Base-by-base conservation (phyloP, 2,888 invertebrate genomes). In the Apamea crenata region DNA sequence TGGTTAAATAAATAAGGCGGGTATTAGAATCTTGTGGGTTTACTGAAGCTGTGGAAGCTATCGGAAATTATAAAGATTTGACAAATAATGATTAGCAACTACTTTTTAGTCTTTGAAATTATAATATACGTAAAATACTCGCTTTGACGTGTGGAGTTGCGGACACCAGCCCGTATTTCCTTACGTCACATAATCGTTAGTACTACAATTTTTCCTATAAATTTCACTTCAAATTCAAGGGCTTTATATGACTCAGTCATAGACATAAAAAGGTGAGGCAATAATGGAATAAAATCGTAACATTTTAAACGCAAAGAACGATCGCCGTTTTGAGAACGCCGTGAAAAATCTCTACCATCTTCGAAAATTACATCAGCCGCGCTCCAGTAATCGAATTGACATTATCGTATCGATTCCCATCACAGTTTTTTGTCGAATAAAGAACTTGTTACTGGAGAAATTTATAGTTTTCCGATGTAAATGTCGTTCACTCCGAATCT, bases 401-500 rank as follows among this genome's bases (percentile, higher is more conserved):
- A 70, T 61, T 40, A 56, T 67, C 44, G 40, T 76, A 86, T 83
- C 79, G 75, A 85, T 87, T 78, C 65, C 66, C 77, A 76, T 77
- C 66, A 56, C 67, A 61, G 59, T 67, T 80, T 80, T 40, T 77
- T 63, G 59, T 29, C 50, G 50, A 77, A 77, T 83, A 88, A 81
- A 85, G 74, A 79, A 78, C 74, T 71, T 69, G 80, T 78, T 87
- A 79, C 73, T 71, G 59, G 40, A 74, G 32, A 61, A 75, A 78
- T 84, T 82, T 81, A 89, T 84, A 81, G 77, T 71, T 82, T 82
- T 83, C 77, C 72, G 61, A 87, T 87, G 80, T 78, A 87, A 87
- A 86, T 82, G 81, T 75, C 69, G 69, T 66, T 66, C 65, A 69
- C 66, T 68, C 25, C 25, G 59, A 80, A 63, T 29, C 36, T 80